Base-by-base conservation (phyloP, 2,888 invertebrate species). In the Dasysyrphus tricinctus region DNA sequence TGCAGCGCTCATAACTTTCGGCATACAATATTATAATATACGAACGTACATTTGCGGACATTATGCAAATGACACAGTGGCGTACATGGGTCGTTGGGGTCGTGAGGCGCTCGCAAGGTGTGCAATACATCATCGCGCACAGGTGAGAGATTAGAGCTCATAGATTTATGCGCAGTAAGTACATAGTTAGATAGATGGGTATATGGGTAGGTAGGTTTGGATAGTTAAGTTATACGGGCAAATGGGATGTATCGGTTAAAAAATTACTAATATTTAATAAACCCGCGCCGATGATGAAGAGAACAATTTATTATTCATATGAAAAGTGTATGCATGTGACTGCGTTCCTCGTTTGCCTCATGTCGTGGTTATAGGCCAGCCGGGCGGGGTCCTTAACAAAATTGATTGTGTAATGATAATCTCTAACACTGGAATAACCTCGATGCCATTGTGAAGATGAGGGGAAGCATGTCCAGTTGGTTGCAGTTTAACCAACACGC, bases 31-130 rank as follows among this genome's bases (percentile, higher is more conserved):
- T 61, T 61, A 61, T 79, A 72, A 75, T 59, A 57, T 72, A 72
- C 72, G 73, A 67, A 49, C 37, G 67, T 79, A 79, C 79, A 86
- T 79, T 86, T 86, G 86, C 86, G 78, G 86, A 86, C 74, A 86
- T 86, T 86, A 86, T 86, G 86, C 82, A 86, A 86, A 86, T 86
- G 86, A 82, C 82, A 86, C 78, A 82, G 86, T 86, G 82, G 82
- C 82, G 86, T 79, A 86, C 82, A 75, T 56, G 72, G 78, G 78
- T 81, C 81, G 78, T 44, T 11, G 49, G 79, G 86, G 82, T 86
- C 85, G 81, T 49, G 72, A 74, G 82, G 78, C 82, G 75, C 65
- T 82, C 57, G 24, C 74, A 82, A 86, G 86, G 86, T 86, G 86
- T 78, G 86, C 82, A 86, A 86, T 86, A 82, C 86, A 82, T 82